Percentiles rank a stretch among this genome's conserved stretches.
These are phyloP conservation scores for Gambusia affinis DNA, from an alignment of 2,113 vertebrate genomes.

Conservation along the genomic window DNA sequence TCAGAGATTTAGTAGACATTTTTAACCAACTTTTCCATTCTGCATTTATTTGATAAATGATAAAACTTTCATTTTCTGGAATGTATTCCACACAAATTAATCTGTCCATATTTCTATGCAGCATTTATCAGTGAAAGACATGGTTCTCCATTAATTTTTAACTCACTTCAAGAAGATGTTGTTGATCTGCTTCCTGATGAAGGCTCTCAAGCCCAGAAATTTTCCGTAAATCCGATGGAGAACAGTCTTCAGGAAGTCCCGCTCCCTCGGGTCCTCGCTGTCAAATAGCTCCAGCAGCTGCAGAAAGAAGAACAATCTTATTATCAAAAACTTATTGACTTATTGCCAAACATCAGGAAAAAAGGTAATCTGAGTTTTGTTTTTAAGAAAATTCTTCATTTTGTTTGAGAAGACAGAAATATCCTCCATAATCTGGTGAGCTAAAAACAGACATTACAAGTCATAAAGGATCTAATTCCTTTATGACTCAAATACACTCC, in stretches of 20 bases:
- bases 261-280: constrained; percentile 97
- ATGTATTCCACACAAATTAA: too few relatives aligned
- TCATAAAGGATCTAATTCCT: not conserved
- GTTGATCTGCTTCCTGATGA: constrained; percentile 99
- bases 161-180: constrained; percentile 96
- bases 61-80: too few relatives aligned
- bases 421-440: constrained; percentile 3
- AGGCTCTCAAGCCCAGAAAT: constrained; percentile 95
- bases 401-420: not conserved
- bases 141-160: not conserved
- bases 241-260: constrained; percentile 96
- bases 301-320: not conserved
- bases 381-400: not conserved
- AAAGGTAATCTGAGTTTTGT: not conserved
- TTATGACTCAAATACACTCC: not conserved
- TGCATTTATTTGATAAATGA: not conserved
- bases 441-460: not conserved
- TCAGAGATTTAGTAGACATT: not conserved
- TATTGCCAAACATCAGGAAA: too few relatives aligned
- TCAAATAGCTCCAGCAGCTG: constrained; percentile 98
- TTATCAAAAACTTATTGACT: too few relatives aligned
- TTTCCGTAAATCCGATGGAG: constrained; percentile 98
- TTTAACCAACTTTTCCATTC: not conserved
- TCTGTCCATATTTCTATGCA: not conserved
- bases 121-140: not conserved